A percentile compares a stretch with the other conserved stretches of the same genome.
phyloP scores from a whole-genome alignment of 2,797 vertebrate species.

The Chanos chanos region DNA sequence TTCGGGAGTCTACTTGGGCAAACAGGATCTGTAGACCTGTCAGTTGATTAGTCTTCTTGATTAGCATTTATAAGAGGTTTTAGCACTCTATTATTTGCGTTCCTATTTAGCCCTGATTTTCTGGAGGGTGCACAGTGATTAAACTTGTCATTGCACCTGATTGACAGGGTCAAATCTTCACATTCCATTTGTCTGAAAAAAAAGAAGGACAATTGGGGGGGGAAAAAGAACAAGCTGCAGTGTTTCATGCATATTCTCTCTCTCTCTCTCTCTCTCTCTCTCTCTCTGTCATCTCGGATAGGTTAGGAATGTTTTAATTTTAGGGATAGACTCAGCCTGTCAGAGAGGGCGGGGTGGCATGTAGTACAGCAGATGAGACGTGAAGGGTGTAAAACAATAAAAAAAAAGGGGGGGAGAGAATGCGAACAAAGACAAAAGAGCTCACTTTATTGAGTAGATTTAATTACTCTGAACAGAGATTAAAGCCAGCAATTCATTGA shows the following conservation, averaged over 20 bases:
- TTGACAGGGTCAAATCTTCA: slow-evolving; percentile 99
- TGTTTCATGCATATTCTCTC: slow-evolving; percentile 6
- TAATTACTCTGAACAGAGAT: slow-evolving; percentile 99
- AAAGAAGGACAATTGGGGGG: slow-evolving; percentile 49
- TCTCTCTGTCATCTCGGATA: slow-evolving; percentile 85
- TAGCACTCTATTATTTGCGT: slow-evolving; percentile 98
- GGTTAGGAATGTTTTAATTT: slow-evolving; percentile 99
- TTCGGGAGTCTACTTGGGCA: slow-evolving; percentile 88
- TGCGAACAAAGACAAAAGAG: slow-evolving; percentile 92
- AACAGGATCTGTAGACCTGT: slow-evolving; percentile 91
- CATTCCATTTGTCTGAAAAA: slow-evolving; percentile 92
- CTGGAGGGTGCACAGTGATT: slow-evolving; percentile 96
- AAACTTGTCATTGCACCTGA: slow-evolving; percentile 97
- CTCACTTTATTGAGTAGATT: slow-evolving; percentile 99
- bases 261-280: slow-evolving; percentile 11
- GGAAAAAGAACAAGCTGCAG: slow-evolving; percentile 74
- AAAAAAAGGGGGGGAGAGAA: slow-evolving; percentile 67
- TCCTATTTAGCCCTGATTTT: slow-evolving; percentile 99
- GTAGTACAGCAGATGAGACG: slow-evolving; percentile 90
- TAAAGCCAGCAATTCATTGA: slow-evolving; percentile 94
- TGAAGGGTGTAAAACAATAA: slow-evolving; percentile 95
- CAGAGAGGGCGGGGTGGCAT: slow-evolving; percentile 84
- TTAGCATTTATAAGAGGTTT: slow-evolving; percentile 99
- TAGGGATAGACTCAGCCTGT: slow-evolving; percentile 97
- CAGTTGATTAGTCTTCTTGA: slow-evolving; percentile 99